These are phyloP conservation scores for Paguma larvata DNA, from an alignment of 2,797 vertebrate species.

Conservation along the genomic window DNA sequence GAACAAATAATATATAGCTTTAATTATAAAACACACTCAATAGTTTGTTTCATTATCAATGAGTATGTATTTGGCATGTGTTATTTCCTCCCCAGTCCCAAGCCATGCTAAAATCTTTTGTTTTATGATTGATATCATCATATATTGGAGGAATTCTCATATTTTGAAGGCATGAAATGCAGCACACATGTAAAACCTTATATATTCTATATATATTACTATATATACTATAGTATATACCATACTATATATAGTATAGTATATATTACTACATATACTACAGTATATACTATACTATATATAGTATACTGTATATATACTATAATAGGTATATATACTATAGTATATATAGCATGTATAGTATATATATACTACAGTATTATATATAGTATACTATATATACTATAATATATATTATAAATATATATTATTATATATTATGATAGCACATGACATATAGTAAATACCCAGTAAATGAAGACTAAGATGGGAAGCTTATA, in stretches of 20 bases:
- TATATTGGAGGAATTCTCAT: background rate
- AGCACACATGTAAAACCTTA: background rate
- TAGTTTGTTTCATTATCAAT: slow-evolving; percentile 31
- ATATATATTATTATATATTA: no score
- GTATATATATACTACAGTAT: no score
- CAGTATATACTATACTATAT: no score
- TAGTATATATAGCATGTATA: no score
- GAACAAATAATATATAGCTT: background rate
- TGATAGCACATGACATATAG: background rate
- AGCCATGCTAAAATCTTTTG: slow-evolving; percentile 27
- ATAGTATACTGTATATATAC: no score
- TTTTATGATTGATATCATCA: slow-evolving; percentile 28
- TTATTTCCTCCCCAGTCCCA: background rate
- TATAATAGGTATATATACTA: no score
- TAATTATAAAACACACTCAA: background rate
- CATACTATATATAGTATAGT: no score
- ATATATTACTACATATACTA: no score
- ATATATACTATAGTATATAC: no score
- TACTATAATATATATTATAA: no score
- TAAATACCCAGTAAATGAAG: background rate
- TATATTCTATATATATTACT: background rate
- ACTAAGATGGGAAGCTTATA: slow-evolving; percentile 25
- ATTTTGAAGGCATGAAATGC: slow-evolving; percentile 19
- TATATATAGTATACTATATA: no score
- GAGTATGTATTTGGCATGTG: background rate